Base-by-base conservation (phyloP, 2,797 vertebrate species). In the Allobates femoralis region DNA sequence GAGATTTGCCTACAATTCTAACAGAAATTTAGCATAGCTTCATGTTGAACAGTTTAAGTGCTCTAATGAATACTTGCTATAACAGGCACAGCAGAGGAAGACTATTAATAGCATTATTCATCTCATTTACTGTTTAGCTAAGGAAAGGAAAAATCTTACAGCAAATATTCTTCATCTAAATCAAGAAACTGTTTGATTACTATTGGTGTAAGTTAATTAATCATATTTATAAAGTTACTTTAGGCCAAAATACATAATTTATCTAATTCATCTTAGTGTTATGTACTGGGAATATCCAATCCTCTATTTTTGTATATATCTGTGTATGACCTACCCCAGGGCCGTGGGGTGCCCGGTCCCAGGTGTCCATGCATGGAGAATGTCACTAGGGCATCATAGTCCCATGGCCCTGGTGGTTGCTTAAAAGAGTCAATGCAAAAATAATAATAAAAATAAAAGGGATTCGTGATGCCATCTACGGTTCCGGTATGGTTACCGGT, bases 51-150 rank as follows among this genome's bases (percentile, higher is more conserved):
- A 76, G n/a, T 10, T 18, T 76, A 53, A 76, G 74, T 76, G 26
- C 26, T 76, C 46, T 76, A 76, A 30, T 53, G 26, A 76, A 76
- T 19, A n/a, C n/a, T 77, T 56, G 75, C 53, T 32, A 77, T 56
- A 50, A 56, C 21, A 34, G 12, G 18, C 30, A 77, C 53, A 56
- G 75, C 53, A 34, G 28, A 34, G 51, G 28, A 56, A 77, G 51
- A 32, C 26, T 55, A 56, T 77, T 77, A 55, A 30, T 53, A 50
- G 21, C 37, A 46, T 74, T n/a, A 74, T 12, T 51, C 37, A 74
- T 74, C 30, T 19, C 10, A 18, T 67, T 67, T 67, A 67, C 18
- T 67, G 32, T 21, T 5, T 67, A 67, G 30, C 64, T 16, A 30
- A 12, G 11, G n/a, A 66, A n/a, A n/a, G n/a, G n/a, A 30, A 5